Evolutionary conservation across 2,113 vertebrate genomes (phyloP).

Genomic region (Pagrus major): DNA sequence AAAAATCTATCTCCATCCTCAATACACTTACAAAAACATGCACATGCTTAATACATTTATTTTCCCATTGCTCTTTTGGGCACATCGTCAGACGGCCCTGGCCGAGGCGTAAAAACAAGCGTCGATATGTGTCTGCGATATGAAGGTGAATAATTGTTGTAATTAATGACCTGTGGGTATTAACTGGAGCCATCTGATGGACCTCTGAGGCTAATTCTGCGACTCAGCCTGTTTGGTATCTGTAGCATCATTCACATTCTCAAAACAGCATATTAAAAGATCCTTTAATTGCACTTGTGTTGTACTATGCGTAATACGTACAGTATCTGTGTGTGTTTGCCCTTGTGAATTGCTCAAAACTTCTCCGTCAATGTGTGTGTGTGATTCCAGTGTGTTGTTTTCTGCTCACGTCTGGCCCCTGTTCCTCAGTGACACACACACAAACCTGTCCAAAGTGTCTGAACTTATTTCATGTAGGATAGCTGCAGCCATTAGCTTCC

Average conservation of each 20-base stretch:
- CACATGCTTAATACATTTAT: constrained; percentile 56
- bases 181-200: constrained; percentile 58
- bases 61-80: constrained; percentile 55
- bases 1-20: constrained; percentile 50
- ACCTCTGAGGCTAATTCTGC: constrained; percentile 69
- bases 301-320: constrained; percentile 9
- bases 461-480: constrained; percentile 80
- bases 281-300: constrained; percentile 10
- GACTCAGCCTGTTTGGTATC: constrained; percentile 28
- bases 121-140: constrained; percentile 80
- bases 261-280: constrained; percentile 41
- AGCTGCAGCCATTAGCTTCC: constrained; percentile 79
- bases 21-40: constrained; percentile 32
- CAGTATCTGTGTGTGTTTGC: constrained; percentile 40
- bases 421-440: constrained; percentile 68
- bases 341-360: constrained; percentile 6
- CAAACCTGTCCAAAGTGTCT: constrained; percentile 78
- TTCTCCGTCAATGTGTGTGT: constrained; percentile 6
- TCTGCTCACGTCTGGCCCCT: constrained; percentile 69
- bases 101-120: constrained; percentile 55
- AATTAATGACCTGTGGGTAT: constrained; percentile 84
- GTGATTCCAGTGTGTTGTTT: constrained; percentile 55
- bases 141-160: constrained; percentile 84
- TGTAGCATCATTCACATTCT: constrained; percentile 40
- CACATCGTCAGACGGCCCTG: constrained; percentile 39